phyloP scores from a whole-genome alignment of 2,888 invertebrate species.

The Cabera pusaria region DNA sequence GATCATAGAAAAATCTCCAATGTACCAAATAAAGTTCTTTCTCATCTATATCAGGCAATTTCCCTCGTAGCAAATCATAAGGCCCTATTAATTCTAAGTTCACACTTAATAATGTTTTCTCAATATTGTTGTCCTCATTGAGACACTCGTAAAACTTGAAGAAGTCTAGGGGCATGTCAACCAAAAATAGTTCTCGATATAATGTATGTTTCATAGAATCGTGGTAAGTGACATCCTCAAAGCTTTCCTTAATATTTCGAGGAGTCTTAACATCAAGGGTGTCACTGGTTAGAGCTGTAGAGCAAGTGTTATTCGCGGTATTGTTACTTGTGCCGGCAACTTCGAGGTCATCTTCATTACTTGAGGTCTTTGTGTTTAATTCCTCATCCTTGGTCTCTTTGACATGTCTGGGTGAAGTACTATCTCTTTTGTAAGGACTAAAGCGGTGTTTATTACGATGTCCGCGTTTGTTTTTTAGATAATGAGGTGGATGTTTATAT shows the following conservation, averaged over 20 bases:
- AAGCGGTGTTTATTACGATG: constrained; percentile 44
- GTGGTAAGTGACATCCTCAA: too few relatives aligned
- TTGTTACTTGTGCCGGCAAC: not conserved
- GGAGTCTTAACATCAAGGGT: not conserved
- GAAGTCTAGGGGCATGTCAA: constrained; percentile 96
- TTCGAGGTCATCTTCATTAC: too few relatives aligned
- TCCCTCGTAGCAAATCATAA: constrained; percentile 90
- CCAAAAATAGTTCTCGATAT: constrained; percentile 90
- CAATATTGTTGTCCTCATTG: constrained; percentile 77
- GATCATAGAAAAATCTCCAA: constrained; percentile 96
- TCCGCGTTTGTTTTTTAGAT: constrained; percentile 39
- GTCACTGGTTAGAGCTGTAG: constrained; percentile 4
- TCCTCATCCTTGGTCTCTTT: not conserved
- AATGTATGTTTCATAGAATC: constrained; percentile 74
- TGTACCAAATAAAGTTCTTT: constrained; percentile 88
- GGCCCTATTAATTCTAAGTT: constrained; percentile 92
- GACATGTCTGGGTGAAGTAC: constrained; percentile 6
- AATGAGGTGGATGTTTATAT: constrained; percentile 88
- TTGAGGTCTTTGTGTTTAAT: too few relatives aligned
- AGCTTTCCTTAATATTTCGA: constrained; percentile 45
- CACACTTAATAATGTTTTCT: constrained; percentile 85
- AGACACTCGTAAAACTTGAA: constrained; percentile 93
- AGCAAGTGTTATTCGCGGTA: not conserved
- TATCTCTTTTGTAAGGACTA: constrained; percentile 38
- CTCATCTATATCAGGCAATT: constrained; percentile 80